Evolutionary conservation across 2,113 vertebrate species (phyloP), one percentile per base, ranked within the genome.

Genomic region (Clarias magur): DNA sequence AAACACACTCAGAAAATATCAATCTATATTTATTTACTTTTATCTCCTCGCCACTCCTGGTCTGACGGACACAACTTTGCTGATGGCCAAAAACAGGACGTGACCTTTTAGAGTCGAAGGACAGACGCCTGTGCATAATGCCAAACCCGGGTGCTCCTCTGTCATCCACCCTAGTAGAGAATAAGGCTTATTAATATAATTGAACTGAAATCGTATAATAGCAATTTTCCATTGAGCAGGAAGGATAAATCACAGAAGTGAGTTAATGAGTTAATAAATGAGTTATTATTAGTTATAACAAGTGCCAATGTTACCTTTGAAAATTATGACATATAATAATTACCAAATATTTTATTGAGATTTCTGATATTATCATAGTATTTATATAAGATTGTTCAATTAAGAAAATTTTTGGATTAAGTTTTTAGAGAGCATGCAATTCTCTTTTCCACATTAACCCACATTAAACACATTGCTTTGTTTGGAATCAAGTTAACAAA

Each of bases 91-190:
- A 95, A 57, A 93, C 38, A 0, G 97, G 94, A 89, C 96, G 95
- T 2, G 96, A 94, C 88, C 95, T 94, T n/a, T 99, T 98, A 54
- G 96, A 94, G 76, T 97, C 97, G 21, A 96, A 96, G 0, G 97
- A 95, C 23, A 96, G 95, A 0, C 95, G 94, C 4, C 95, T 91
- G 92, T 96, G 96, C 17, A 97, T 96, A 81, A 96, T 81, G 80
- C 95, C 96, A 89, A 94, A 95, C 88, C 92, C 93, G 70, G 94
- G 84, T 0, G 95, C 83, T 3, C 97, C 97, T 91, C 97, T 97
- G 85, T 97, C 98, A 62, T 99, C 98, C 93, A 98, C 97, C 92
- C 98, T 99, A 83, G 30, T 59, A n/a, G 25, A 79, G n/a, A 89
- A 84, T 80, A 1, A 27, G 4, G 57, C 94, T 11, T 95, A 13